phyloP scores from a whole-genome alignment of 30 jellyfish, hydroid and myxozoan genomes.

The Clytia hemisphaerica region DNA sequence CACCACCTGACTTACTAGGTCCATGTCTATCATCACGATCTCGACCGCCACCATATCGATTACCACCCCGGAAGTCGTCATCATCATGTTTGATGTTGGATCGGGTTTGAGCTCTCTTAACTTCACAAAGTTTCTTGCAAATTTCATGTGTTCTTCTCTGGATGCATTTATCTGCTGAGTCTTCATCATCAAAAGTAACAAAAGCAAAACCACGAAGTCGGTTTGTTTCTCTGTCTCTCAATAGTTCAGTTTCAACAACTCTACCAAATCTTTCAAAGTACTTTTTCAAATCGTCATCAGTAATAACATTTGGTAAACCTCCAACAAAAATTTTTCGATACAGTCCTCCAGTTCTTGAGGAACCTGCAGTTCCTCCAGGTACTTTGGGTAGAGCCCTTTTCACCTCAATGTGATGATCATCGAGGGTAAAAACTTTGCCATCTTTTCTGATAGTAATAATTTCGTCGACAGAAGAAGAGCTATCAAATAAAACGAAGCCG shows the following conservation, averaged over 20 bases:
- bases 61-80: slow-evolving; percentile 1
- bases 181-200: slow-evolving; percentile 93
- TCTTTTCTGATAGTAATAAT: slow-evolving; percentile 66
- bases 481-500: slow-evolving; percentile 76
- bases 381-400: slow-evolving; percentile 80
- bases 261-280: slow-evolving; percentile 68
- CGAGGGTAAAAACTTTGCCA: slow-evolving; percentile 44
- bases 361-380: slow-evolving; percentile 38
- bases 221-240: slow-evolving; percentile 50
- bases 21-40: slow-evolving; percentile 16
- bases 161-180: slow-evolving; percentile 77
- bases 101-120: slow-evolving; percentile 86
- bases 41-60: slow-evolving; percentile 11
- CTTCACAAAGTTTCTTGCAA: slow-evolving; percentile 55
- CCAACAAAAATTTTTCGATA: slow-evolving; percentile 72
- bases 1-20: too few species aligned
- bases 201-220: slow-evolving; percentile 85
- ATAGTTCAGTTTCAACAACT: slow-evolving; percentile 58
- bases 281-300: slow-evolving; percentile 43
- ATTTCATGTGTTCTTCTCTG: slow-evolving; percentile 65
- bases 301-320: slow-evolving; percentile 65
- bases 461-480: slow-evolving; percentile 66
- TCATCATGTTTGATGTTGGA: slow-evolving; percentile 31
- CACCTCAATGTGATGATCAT: slow-evolving; percentile 74
- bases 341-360: slow-evolving; percentile 41